Evolutionary conservation across 2,113 vertebrate species (phyloP).

Genomic region (Neotragus pygmaeus): DNA sequence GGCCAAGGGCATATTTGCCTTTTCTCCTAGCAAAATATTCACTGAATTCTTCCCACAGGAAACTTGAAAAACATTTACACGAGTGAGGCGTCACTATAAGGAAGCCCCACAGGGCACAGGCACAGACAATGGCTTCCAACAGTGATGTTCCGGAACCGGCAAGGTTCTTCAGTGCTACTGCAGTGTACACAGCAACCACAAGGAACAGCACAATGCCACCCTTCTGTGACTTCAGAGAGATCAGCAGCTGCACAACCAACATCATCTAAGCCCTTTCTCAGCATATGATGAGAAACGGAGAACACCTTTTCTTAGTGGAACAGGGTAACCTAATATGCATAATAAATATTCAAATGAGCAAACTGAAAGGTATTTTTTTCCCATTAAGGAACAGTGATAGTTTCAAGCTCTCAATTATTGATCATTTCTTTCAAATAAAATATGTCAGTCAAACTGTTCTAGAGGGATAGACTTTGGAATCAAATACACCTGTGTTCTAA

Average conservation of each 20-base stretch:
- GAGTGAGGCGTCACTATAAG: not conserved
- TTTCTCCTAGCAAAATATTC: not conserved
- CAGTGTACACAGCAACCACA: not conserved
- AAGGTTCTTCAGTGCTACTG: not conserved
- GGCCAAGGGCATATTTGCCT: not conserved
- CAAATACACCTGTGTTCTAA: not conserved
- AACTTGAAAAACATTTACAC: not conserved
- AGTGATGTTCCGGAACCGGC: not conserved
- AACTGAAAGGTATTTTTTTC: not conserved
- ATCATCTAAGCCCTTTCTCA: not conserved
- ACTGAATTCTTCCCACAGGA: not conserved
- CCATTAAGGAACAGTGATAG: not conserved
- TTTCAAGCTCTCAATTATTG: not conserved
- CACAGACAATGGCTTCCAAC: not conserved
- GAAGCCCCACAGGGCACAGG: not conserved
- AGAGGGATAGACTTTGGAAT: not conserved
- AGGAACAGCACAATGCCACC: not conserved
- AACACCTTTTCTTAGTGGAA: not conserved
- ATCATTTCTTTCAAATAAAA: slow-evolving; percentile 20
- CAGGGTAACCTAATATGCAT: not conserved
- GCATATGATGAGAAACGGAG: not conserved
- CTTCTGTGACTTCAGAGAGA: not conserved
- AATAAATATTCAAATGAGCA: not conserved
- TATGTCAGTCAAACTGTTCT: not conserved
- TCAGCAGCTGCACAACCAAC: not conserved